Evolutionary conservation across 1,140 invertebrate genomes (phyloP).

Genomic region (Brachystomella parvula): DNA sequence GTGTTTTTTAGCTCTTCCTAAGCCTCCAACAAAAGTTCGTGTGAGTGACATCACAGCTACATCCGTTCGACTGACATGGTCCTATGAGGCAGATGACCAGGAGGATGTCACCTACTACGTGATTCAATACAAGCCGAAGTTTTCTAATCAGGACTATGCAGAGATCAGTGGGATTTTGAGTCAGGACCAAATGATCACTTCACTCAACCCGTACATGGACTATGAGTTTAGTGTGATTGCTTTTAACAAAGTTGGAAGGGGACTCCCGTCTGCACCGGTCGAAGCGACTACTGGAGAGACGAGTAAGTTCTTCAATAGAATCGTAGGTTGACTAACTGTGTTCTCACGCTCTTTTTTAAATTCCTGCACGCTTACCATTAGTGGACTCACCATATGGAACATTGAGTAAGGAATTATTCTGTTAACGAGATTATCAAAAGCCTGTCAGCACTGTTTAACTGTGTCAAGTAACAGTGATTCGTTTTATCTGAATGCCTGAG

Average conservation of each 20-base stretch:
- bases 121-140: slow-evolving; percentile 89
- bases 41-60: slow-evolving; percentile 87
- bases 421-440: not conserved
- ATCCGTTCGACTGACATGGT: slow-evolving; percentile 83
- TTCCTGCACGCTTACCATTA: slow-evolving; percentile 7
- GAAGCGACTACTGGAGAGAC: slow-evolving; percentile 91
- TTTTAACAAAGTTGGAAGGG: slow-evolving; percentile 84
- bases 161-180: slow-evolving; percentile 84
- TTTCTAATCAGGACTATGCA: slow-evolving; percentile 45
- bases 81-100: slow-evolving; percentile 62
- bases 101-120: slow-evolving; percentile 87
- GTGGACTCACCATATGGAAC: slow-evolving; percentile 28
- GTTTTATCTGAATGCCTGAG: too few relatives aligned
- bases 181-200: slow-evolving; percentile 81
- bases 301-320: slow-evolving; percentile 58
- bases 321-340: slow-evolving; percentile 10
- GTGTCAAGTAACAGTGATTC: too few relatives aligned
- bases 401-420: slow-evolving; percentile 19
- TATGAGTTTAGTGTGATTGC: slow-evolving; percentile 95
- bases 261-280: slow-evolving; percentile 71
- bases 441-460: too few relatives aligned
- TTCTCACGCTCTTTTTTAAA: not conserved
- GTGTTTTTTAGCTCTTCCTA: slow-evolving; percentile 64
- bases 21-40: slow-evolving; percentile 73
- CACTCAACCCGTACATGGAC: slow-evolving; percentile 84